A percentile compares a stretch with the other conserved stretches of the same genome.
Conservation (phyloP, 2,113 vertebrate genomes). For the Pomatorhinus ruficollis region DNA sequence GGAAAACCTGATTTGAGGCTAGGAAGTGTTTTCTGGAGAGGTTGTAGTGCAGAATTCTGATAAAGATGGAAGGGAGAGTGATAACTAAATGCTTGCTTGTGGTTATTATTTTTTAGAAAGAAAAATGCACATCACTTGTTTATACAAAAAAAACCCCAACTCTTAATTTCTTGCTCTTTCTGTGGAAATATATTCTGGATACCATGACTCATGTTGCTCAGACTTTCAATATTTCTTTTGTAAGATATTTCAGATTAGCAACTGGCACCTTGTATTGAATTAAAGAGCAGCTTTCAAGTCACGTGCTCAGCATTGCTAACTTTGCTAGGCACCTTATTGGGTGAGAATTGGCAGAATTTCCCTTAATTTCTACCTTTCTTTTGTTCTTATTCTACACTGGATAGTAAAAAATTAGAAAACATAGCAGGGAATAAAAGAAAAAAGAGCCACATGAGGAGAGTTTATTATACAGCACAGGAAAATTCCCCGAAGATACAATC, state of each 20-base stretch:
- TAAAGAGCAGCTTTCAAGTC: neutral
- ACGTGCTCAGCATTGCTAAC: neutral
- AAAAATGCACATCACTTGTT: neutral
- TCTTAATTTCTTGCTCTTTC: neutral
- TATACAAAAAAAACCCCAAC: neutral
- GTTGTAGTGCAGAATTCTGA: conserved; percentile 1
- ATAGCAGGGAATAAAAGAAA: neutral
- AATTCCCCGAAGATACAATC: neutral
- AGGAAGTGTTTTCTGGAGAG: neutral
- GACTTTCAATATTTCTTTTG: neutral
- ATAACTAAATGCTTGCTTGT: neutral
- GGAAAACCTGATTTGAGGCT: conserved; percentile 11
- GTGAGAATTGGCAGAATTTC: neutral
- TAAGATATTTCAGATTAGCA: neutral
- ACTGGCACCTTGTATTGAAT: neutral
- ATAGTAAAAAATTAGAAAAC: neutral
- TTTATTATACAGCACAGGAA: neutral
- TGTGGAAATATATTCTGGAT: neutral
- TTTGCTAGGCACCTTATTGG: neutral
- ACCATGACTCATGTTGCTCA: neutral
- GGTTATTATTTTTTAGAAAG: neutral
- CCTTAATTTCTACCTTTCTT: neutral
- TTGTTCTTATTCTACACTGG: neutral
- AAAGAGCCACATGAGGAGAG: neutral
- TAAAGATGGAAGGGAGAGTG: neutral